Percentiles rank a stretch among this genome's conserved stretches.
Conservation (phyloP, 1,140 invertebrate genomes). For the Metopolophium dirhodum region DNA sequence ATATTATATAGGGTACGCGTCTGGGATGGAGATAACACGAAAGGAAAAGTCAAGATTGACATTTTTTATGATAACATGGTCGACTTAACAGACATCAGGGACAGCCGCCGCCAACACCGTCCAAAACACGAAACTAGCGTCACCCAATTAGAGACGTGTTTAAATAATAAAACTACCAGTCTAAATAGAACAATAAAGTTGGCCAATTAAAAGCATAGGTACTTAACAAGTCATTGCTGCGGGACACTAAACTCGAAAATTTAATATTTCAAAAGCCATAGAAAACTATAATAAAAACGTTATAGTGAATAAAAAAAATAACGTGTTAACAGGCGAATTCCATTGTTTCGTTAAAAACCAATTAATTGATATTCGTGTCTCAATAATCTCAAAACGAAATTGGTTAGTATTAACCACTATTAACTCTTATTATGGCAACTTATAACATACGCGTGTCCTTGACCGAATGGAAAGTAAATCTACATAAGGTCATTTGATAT, state of each 20-base stretch:
- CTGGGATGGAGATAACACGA: neutral
- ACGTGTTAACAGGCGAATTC: neutral
- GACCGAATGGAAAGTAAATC: conserved; percentile 4
- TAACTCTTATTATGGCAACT: neutral
- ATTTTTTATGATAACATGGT: neutral
- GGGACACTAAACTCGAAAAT: conserved; percentile 9
- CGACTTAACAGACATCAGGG: neutral
- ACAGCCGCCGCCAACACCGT: neutral
- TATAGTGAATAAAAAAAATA: neutral
- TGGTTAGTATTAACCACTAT: neutral
- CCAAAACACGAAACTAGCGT: neutral
- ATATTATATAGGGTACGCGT: neutral
- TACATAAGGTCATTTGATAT: neutral
- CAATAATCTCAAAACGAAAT: neutral
- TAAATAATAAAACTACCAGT: conserved; percentile 10
- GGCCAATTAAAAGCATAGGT: conserved; percentile 26
- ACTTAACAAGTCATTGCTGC: neutral
- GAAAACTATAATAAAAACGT: neutral
- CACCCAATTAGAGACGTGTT: conserved; percentile 12
- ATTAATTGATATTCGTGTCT: neutral
- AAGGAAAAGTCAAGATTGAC: neutral
- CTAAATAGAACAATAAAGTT: conserved; percentile 20
- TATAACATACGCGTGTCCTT: neutral
- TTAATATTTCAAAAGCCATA: neutral
- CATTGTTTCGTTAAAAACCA: neutral